Conservation (phyloP, 2,888 invertebrate species). For the Carterocephalus palaemon region DNA sequence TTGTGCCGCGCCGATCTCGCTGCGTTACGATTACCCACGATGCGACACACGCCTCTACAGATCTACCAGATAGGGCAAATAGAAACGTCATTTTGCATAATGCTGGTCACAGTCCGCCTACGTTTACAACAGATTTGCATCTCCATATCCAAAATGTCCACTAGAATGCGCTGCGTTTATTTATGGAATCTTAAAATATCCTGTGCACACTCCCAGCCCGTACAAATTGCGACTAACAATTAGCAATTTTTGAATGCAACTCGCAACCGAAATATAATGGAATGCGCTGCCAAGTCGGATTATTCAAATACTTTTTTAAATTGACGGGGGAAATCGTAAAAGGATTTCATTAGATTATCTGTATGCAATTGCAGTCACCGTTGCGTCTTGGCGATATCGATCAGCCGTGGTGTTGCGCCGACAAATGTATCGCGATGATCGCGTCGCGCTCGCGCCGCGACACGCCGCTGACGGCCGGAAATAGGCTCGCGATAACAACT, state of each 20-base stretch:
- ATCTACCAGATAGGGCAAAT: conserved; percentile 72
- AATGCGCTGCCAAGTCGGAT: conserved; percentile 32
- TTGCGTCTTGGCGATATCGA: conserved; percentile 59
- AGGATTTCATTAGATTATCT: conserved; percentile 65
- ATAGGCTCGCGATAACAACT: conserved; percentile 74
- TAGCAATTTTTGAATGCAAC: conserved; percentile 25
- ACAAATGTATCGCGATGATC: conserved; percentile 77
- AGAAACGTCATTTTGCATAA: conserved; percentile 75
- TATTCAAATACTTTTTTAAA: conserved; percentile 36
- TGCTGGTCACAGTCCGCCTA: conserved; percentile 56
- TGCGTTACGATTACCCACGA: conserved; percentile 63
- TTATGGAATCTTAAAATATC: background rate
- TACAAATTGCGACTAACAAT: conserved; percentile 11
- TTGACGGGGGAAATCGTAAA: conserved; percentile 43
- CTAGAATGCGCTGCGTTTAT: too few species aligned
- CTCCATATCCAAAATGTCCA: conserved; percentile 27
- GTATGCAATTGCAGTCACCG: conserved; percentile 61
- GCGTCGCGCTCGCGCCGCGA: conserved; percentile 59
- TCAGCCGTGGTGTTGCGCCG: conserved; percentile 63
- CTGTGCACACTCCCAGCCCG: too few species aligned
- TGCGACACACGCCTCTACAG: conserved; percentile 64
- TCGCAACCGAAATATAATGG: conserved; percentile 16
- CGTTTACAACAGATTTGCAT: conserved; percentile 34
- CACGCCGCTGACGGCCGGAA: conserved; percentile 73
- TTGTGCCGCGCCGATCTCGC: conserved; percentile 69